A percentile compares a stretch with the other conserved stretches of the same genome.
These are phyloP conservation scores for Cheilinus undulatus DNA, from an alignment of 2,113 vertebrate species.

Conservation along the genomic window DNA sequence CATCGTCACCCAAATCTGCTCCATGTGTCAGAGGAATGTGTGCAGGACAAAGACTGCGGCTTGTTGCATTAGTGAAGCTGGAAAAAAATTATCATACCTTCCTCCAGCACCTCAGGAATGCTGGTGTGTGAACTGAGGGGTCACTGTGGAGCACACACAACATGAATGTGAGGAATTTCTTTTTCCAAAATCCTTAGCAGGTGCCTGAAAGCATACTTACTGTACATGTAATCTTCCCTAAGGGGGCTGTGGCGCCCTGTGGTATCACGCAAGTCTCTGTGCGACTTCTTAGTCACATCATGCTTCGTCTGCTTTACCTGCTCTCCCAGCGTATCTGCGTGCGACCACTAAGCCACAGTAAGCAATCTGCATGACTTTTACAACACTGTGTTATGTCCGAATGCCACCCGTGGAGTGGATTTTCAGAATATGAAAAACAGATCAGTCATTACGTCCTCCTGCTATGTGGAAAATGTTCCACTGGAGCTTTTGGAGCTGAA, in stretches of 20 bases:
- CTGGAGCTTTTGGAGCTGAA: neutral
- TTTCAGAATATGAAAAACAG: slow-evolving; percentile 22
- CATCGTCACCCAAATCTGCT: slow-evolving; percentile 44
- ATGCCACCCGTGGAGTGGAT: slow-evolving; percentile 21
- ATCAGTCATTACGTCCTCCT: neutral
- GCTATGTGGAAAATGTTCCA: slow-evolving; percentile 19
- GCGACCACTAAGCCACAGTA: slow-evolving; percentile 6
- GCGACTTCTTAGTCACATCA: slow-evolving; percentile 12
- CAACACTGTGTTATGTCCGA: neutral
- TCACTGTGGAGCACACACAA: slow-evolving; percentile 40
- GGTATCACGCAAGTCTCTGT: slow-evolving; percentile 43
- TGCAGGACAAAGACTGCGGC: slow-evolving; percentile 40
- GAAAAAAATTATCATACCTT: slow-evolving; percentile 50
- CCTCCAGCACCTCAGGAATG: slow-evolving; percentile 64
- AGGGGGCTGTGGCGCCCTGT: slow-evolving; percentile 12
- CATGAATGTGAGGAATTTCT: slow-evolving; percentile 67
- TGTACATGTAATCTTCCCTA: slow-evolving; percentile 57
- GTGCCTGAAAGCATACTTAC: slow-evolving; percentile 58
- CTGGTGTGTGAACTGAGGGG: slow-evolving; percentile 63
- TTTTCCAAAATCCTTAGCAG: slow-evolving; percentile 65
- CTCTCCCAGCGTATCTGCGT: neutral
- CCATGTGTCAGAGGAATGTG: slow-evolving; percentile 63
- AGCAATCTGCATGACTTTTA: slow-evolving; percentile 5
- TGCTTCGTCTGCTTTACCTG: slow-evolving; percentile 1
- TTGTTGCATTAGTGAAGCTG: slow-evolving; percentile 54